Evolutionary conservation across 2,888 invertebrate genomes (phyloP), one percentile per base, ranked within the genome.

Genomic region (Phaonia tiefii): DNA sequence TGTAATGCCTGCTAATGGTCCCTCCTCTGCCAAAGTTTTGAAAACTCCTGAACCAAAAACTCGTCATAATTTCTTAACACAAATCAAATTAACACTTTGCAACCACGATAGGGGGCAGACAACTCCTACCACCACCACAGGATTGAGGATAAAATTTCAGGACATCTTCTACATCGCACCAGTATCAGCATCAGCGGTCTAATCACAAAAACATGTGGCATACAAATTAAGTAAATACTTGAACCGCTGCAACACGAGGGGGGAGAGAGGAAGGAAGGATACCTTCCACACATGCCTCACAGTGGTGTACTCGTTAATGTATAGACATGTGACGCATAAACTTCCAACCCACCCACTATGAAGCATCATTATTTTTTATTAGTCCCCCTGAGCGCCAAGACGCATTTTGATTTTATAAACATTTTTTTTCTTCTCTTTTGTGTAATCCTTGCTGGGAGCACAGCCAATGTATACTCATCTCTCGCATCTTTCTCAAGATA

Each of bases 11-110:
- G 8, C 31, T 31, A 31, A 31, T 31, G n/a, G 42, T 17, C 63
- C n/a, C 44, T 46, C 1, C 46, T 22, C 51, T 37, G n/a, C 51
- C 20, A 31, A 26, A n/a, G 11, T 11, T 20, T 8, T 39, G 10
- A 20, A 60, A n/a, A 25, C 39, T 31, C 8, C 31, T 31, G 4
- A 39, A 13, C 15, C 58, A 25, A 54, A 69, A 60, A 54, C 60
- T 75, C 63, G 70, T 65, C 69, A 80, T 70, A 69, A 70, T 69
- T 73, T 49, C 76, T 46, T 73, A 49, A 69, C 75, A 80, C 75
- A 80, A 76, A 69, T 76, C 69, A 75, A 65, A 73, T 76, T 73
- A 76, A 69, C 46, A 76, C 63, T 37, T 76, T 58, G 46, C 46
- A 76, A 73, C 54, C 11, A 56, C 26, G 39, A 17, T 31, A 42